Base-by-base conservation (phyloP, 2,888 invertebrate species). In the Oscheius sp. region DNA sequence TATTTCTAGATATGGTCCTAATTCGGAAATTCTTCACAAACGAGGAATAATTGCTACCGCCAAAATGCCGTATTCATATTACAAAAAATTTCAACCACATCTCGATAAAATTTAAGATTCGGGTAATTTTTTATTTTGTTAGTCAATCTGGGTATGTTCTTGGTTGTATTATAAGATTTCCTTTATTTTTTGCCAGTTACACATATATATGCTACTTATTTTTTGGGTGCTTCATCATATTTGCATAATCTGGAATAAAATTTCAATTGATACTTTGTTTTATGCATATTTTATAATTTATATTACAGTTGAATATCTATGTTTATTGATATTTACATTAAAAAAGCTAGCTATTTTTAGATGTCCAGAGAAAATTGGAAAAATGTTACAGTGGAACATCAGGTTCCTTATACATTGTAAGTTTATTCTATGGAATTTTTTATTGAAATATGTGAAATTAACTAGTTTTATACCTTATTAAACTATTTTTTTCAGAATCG, bases 41-140 rank as follows among this genome's bases (percentile, higher is more conserved):
- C 72, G 75, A 26, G 84, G 84, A 22, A 74, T 84, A 6, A 33
- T 84, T 12, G 80, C 76, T 22, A 73, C 80, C 8, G 74, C 72
- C 41, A 61, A 73, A 28, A 76, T 70, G 50, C 80, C 80, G 3
- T 81, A 78, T 56, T 67, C 73, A 8, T 74, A 79, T 68, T 79
- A 70, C 56, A 73, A 72, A 36, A 77, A 79, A 30, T 63, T 65
- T 33, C 65, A 65, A 14, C 65, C 65, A 1, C 44, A 65, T 30
- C 33, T 47, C 32, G 24, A 30, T 14, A 49, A 47, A 49, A 2
- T 45, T 33, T 62, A 28, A 22, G 30, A 41, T 59, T 26, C 22
- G 30, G 62, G 45, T 47, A 28, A 47, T 30, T 36, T 22, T 32
- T 30, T 20, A 2, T 33, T 32, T 54, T n/a, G 12, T 14, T 36